Conservation (phyloP, 2,797 vertebrate species). For the Labroides dimidiatus region DNA sequence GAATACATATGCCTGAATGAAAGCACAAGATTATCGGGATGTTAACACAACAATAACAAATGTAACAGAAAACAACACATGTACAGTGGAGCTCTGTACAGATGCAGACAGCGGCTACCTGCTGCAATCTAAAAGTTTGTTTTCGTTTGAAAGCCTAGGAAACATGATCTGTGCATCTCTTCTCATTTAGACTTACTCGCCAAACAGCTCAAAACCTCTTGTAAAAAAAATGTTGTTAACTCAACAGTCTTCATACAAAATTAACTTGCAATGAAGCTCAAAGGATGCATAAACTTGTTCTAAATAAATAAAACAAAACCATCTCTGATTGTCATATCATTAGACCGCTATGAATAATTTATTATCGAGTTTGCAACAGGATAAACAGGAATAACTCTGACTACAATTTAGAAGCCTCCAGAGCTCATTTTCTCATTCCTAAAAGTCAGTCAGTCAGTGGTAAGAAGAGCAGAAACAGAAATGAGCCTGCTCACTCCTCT, state of each 20-base stretch:
- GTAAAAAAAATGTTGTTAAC: slow-evolving; percentile 58
- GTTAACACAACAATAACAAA: slow-evolving; percentile 3
- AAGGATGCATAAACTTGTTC: slow-evolving; percentile 65
- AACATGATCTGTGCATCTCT: slow-evolving; percentile 24
- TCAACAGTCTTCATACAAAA: slow-evolving; percentile 76
- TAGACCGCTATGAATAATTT: slow-evolving; percentile 83
- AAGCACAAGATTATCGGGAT: slow-evolving; percentile 4
- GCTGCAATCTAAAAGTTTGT: no score
- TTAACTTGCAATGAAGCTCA: slow-evolving; percentile 72
- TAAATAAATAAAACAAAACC: slow-evolving; percentile 82
- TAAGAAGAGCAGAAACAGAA: slow-evolving; percentile 31
- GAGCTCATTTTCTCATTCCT: slow-evolving; percentile 52
- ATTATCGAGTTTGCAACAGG: slow-evolving; percentile 71
- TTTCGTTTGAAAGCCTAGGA: not conserved
- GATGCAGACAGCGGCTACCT: no score
- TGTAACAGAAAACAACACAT: no score
- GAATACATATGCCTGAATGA: slow-evolving; percentile 2
- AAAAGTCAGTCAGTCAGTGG: slow-evolving; percentile 77
- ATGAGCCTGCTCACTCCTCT: slow-evolving; percentile 19
- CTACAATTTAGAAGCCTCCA: slow-evolving; percentile 77
- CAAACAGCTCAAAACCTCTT: slow-evolving; percentile 59
- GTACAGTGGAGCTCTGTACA: no score
- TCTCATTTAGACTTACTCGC: slow-evolving; percentile 52
- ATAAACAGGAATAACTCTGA: slow-evolving; percentile 72
- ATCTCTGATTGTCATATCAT: slow-evolving; percentile 81